These are phyloP conservation scores for Caenorhabditis drosophilae DNA, from an alignment of 2,888 invertebrate species.

Conservation along the genomic window DNA sequence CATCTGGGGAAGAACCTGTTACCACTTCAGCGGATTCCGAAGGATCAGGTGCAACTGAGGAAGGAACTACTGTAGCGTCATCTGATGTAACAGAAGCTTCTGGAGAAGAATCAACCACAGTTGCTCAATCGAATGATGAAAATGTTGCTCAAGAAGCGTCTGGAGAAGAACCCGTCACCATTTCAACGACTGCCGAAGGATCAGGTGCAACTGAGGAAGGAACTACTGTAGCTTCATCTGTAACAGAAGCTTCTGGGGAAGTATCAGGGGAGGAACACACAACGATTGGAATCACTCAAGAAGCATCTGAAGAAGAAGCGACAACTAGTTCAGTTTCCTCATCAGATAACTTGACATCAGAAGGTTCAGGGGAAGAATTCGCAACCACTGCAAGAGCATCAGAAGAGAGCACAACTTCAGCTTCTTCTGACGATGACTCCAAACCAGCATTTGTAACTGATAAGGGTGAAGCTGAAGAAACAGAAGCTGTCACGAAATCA, in stretches of 20 bases:
- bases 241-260: constrained; percentile 4
- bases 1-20: not conserved
- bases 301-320: no score
- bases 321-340: not conserved
- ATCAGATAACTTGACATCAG: not conserved
- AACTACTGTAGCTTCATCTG: not conserved
- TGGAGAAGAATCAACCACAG: constrained; percentile 7
- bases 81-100: not conserved
- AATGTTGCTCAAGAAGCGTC: constrained; percentile 1
- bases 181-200: not conserved
- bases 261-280: no score
- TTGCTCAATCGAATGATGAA: not conserved
- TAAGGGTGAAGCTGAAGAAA: not conserved
- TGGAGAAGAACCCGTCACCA: constrained; percentile 3
- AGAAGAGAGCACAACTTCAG: not conserved
- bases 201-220: not conserved
- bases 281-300: no score
- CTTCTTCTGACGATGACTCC: no score
- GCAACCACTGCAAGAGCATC: constrained; percentile 1
- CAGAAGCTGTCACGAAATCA: no score
- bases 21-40: not conserved
- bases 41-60: not conserved
- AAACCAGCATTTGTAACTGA: not conserved
- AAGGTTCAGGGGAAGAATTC: constrained; percentile 8
- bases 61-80: not conserved